phyloP scores from a whole-genome alignment of 2,888 invertebrate genomes.

The Tricholauxania praeusta region DNA sequence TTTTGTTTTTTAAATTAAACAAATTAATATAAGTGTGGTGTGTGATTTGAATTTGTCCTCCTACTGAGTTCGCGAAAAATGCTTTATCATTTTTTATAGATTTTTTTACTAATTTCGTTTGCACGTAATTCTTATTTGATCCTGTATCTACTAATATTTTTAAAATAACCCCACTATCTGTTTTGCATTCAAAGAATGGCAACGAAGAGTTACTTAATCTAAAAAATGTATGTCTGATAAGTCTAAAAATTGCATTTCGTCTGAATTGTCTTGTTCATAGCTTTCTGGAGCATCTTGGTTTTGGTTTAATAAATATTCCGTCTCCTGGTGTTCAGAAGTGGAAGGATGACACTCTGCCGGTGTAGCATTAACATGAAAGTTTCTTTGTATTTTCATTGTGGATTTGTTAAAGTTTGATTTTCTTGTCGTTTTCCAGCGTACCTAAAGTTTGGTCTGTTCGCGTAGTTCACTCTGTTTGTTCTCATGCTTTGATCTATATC shows the following conservation, averaged over 20 bases:
- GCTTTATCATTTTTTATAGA: background rate
- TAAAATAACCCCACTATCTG: background rate
- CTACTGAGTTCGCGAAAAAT: no score
- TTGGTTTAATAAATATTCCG: no score
- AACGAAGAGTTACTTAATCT: constrained; percentile 14
- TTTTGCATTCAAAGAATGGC: constrained; percentile 2
- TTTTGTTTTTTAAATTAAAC: background rate
- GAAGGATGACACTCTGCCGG: no score
- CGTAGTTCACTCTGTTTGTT: no score
- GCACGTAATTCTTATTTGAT: constrained; percentile 2
- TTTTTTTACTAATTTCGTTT: background rate
- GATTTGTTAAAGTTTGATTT: no score
- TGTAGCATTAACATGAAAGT: no score
- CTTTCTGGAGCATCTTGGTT: no score
- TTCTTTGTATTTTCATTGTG: no score
- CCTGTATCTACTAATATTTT: constrained; percentile 10
- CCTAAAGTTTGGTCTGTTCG: no score
- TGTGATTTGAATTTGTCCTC: constrained; percentile 13
- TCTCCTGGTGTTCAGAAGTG: no score
- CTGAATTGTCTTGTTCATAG: no score
- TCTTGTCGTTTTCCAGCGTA: no score
- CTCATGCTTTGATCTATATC: background rate
- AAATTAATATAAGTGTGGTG: background rate
- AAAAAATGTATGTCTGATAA: constrained; percentile 6
- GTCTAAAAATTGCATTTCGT: background rate